Conservation (phyloP, 2,888 invertebrate species). For the Cosmia pyralina region DNA sequence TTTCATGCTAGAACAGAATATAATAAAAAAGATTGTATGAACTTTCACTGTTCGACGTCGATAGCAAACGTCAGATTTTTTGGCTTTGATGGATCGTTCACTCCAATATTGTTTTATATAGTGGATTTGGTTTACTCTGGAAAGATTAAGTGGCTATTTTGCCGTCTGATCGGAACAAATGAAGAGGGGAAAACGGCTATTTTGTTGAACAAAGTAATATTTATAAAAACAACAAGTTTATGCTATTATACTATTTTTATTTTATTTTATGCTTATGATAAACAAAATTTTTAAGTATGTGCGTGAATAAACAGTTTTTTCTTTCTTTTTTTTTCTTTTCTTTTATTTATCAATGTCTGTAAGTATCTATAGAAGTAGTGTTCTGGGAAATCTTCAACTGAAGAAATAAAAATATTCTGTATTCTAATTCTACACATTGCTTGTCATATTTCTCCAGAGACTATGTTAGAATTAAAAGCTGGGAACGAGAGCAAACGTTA, state of each 20-base stretch:
- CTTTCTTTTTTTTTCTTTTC: no score
- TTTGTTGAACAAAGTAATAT: slow-evolving; percentile 32
- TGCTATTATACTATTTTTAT: no score
- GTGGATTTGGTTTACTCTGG: slow-evolving; percentile 63
- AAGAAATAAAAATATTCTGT: slow-evolving; percentile 8
- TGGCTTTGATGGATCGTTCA: slow-evolving; percentile 70
- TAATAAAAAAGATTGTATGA: slow-evolving; percentile 34
- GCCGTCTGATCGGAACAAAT: slow-evolving; percentile 53
- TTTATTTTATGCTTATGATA: no score
- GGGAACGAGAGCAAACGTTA: slow-evolving; percentile 14
- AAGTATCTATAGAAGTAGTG: background rate
- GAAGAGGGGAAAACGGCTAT: slow-evolving; percentile 13
- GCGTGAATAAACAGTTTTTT: no score
- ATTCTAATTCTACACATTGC: slow-evolving; percentile 18
- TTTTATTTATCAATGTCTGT: no score
- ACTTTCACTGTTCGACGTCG: slow-evolving; percentile 40
- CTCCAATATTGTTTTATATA: slow-evolving; percentile 64
- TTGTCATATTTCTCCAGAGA: slow-evolving; percentile 37
- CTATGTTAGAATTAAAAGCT: slow-evolving; percentile 26
- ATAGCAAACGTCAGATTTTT: slow-evolving; percentile 61
- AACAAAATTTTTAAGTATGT: no score
- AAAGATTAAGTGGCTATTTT: slow-evolving; percentile 62
- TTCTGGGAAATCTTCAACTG: slow-evolving; percentile 29
- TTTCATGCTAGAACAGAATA: slow-evolving; percentile 39
- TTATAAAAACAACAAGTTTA: background rate